These are phyloP conservation scores for Chymomyza caudatula DNA, from an alignment of 2,888 invertebrate species.

Conservation along the genomic window DNA sequence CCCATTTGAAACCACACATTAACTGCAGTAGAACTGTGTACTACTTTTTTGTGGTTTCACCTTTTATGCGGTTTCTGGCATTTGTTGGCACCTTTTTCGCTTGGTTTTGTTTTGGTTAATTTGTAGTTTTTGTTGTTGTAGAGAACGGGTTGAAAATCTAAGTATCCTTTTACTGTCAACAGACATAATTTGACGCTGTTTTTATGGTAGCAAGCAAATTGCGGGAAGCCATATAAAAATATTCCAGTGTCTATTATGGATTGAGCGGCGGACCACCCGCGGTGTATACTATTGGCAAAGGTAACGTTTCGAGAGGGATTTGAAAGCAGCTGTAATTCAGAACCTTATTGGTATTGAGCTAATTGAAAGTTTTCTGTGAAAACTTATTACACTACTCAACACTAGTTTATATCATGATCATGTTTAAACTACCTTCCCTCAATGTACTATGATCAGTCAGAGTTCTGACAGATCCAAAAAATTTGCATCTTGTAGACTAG, in stretches of 20 bases:
- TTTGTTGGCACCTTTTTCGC: conserved; percentile 37
- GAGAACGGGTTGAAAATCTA: conserved; percentile 32
- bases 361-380: neutral
- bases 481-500: no score
- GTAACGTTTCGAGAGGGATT: neutral
- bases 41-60: conserved; percentile 63
- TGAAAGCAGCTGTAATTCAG: neutral
- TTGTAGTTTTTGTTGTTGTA: neutral
- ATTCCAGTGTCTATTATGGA: neutral
- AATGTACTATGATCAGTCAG: no score
- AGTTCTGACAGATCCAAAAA: no score
- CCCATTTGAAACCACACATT: conserved; percentile 15
- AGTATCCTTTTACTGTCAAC: conserved; percentile 50
- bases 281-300: neutral
- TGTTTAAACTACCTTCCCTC: no score
- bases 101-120: conserved; percentile 4
- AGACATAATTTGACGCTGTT: neutral
- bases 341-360: neutral
- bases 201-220: conserved; percentile 23
- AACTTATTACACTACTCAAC: neutral
- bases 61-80: conserved; percentile 57
- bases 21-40: conserved; percentile 46
- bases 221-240: conserved; percentile 44
- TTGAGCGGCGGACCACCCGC: neutral
- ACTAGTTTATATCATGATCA: no score